These are phyloP conservation scores for Corythoichthys haematopterus DNA, from an alignment of 2,113 vertebrate genomes.

Conservation along the genomic window DNA sequence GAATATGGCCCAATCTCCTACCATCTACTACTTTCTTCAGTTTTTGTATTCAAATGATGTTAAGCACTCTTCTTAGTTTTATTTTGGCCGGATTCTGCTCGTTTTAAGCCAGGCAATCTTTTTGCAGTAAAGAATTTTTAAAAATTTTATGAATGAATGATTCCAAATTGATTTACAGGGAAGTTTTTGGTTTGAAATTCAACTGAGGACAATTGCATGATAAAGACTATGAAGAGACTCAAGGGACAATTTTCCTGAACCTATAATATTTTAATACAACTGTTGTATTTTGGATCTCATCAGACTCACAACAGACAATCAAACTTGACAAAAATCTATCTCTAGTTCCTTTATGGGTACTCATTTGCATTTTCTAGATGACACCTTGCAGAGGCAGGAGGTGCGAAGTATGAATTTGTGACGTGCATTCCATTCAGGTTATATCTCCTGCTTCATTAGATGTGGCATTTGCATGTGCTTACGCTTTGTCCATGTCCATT, in stretches of 20 bases:
- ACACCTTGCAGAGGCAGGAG: not conserved
- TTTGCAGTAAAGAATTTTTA: too few relatives aligned
- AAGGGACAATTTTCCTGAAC: not conserved
- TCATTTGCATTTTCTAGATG: not conserved
- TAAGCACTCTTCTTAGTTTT: too few relatives aligned
- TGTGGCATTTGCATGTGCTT: slow-evolving; percentile 1
- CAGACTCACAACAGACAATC: not conserved
- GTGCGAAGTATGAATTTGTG: not conserved
- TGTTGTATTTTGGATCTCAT: not conserved
- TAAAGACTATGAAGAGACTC: not conserved
- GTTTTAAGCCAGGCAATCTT: too few relatives aligned
- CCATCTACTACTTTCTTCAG: too few relatives aligned
- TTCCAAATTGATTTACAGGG: too few relatives aligned
- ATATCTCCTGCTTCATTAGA: not conserved
- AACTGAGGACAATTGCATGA: too few relatives aligned
- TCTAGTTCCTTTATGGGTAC: not conserved
- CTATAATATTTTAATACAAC: not conserved
- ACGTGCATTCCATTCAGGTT: not conserved
- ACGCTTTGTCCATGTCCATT: not conserved
- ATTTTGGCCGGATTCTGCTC: too few relatives aligned
- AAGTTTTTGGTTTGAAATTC: too few relatives aligned
- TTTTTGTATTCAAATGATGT: too few relatives aligned
- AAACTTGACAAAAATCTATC: not conserved
- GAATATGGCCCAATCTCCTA: too few relatives aligned
- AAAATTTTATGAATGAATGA: too few relatives aligned